Evolutionary conservation across 2,113 vertebrate genomes (phyloP).

Genomic region (Atlantisia rogersi): DNA sequence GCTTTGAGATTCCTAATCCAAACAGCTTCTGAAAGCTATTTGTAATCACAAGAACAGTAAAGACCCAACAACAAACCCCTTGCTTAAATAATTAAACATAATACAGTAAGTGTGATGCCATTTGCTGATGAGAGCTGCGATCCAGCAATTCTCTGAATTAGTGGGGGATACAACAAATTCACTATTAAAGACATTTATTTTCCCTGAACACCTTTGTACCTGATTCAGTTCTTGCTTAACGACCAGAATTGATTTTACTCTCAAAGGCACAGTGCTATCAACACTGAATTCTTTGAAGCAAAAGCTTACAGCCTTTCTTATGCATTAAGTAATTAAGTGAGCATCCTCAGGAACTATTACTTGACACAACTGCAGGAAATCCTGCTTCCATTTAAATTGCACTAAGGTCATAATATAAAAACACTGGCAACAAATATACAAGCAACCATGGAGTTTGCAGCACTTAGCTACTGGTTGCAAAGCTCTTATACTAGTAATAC

Average conservation of each 20-base stretch:
- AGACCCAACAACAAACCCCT: neutral
- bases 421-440: neutral
- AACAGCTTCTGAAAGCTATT: neutral
- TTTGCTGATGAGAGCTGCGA: neutral
- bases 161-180: neutral
- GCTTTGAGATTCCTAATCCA: slow-evolving; percentile 8
- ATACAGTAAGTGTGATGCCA: neutral
- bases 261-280: neutral
- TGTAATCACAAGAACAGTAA: neutral
- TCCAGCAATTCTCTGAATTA: neutral
- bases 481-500: neutral
- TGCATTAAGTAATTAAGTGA: neutral
- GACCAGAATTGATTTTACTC: neutral
- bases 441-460: neutral
- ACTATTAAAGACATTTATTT: neutral
- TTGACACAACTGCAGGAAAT: neutral
- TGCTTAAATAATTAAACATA: neutral
- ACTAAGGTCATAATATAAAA: neutral
- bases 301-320: neutral
- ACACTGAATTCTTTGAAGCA: slow-evolving; percentile 10
- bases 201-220: neutral
- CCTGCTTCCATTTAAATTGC: neutral
- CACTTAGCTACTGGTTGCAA: neutral
- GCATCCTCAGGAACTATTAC: slow-evolving; percentile 2
- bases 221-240: neutral